These are phyloP conservation scores for Regulus satrapa DNA, from an alignment of 2,113 vertebrate genomes.

Conservation along the genomic window DNA sequence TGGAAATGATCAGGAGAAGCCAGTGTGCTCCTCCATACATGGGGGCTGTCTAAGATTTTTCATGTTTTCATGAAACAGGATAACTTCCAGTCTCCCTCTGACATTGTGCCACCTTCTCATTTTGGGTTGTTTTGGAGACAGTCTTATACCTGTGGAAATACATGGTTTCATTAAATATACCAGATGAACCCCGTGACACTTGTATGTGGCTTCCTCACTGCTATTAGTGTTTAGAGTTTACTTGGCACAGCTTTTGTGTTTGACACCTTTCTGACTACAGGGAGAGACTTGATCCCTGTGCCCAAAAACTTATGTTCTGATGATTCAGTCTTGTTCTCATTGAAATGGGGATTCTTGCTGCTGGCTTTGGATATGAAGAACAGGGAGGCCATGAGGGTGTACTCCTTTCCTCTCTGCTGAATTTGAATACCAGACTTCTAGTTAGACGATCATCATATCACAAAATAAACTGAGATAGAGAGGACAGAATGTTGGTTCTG, in stretches of 20 bases:
- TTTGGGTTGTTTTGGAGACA: neutral
- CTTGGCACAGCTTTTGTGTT: neutral
- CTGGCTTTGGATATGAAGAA: neutral
- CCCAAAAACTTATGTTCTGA: neutral
- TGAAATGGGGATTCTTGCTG: neutral
- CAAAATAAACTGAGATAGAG: neutral
- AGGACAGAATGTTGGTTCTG: neutral
- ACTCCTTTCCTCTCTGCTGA: neutral
- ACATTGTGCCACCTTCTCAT: neutral
- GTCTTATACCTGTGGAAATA: neutral
- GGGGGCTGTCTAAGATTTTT: neutral
- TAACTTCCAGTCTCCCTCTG: neutral
- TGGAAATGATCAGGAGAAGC: neutral
- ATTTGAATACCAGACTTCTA: neutral
- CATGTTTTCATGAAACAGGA: neutral
- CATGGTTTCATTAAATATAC: neutral
- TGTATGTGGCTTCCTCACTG: neutral
- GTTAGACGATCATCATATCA: neutral
- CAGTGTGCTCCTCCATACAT: neutral
- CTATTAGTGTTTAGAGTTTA: neutral
- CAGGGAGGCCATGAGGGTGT: neutral
- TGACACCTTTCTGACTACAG: neutral
- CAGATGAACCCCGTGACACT: neutral
- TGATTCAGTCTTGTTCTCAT: neutral
- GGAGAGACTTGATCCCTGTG: neutral